phyloP scores from a whole-genome alignment of 1,140 invertebrate species.

The Archivesica marissinica region DNA sequence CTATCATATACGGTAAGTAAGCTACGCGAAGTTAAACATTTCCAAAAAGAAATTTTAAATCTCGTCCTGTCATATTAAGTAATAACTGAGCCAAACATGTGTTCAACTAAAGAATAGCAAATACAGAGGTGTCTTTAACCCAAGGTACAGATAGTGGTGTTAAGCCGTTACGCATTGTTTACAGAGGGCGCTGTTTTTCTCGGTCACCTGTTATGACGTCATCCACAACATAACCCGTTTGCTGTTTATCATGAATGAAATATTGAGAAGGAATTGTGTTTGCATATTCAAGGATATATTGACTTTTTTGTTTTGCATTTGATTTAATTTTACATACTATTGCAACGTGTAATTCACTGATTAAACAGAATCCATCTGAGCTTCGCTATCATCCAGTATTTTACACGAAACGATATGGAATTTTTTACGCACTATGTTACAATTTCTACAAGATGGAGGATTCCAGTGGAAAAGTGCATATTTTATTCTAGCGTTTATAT shows the following conservation, averaged over 20 bases:
- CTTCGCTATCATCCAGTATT: too few species aligned
- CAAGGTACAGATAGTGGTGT: too few species aligned
- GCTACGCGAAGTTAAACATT: too few species aligned
- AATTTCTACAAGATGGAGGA: conserved; percentile 13
- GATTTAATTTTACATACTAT: not conserved
- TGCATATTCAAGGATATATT: not conserved
- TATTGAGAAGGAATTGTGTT: not conserved
- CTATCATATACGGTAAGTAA: too few species aligned
- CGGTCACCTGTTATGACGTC: conserved; percentile 61
- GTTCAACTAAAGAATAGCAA: too few species aligned
- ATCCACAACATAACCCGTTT: conserved; percentile 20
- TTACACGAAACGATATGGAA: not conserved
- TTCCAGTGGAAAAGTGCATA: not conserved
- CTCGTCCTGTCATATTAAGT: too few species aligned
- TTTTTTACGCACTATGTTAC: conserved; percentile 10
- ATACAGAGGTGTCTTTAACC: too few species aligned
- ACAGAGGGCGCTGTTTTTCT: conserved; percentile 58
- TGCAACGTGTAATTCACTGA: not conserved
- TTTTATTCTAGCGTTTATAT: not conserved
- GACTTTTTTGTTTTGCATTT: not conserved
- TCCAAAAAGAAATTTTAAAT: too few species aligned
- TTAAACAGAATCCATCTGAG: too few species aligned
- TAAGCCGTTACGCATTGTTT: conserved; percentile 19
- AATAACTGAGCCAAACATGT: too few species aligned
- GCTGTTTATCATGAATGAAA: conserved; percentile 44